phyloP scores from a whole-genome alignment of 2,113 vertebrate genomes.

The Thermophis baileyi region DNA sequence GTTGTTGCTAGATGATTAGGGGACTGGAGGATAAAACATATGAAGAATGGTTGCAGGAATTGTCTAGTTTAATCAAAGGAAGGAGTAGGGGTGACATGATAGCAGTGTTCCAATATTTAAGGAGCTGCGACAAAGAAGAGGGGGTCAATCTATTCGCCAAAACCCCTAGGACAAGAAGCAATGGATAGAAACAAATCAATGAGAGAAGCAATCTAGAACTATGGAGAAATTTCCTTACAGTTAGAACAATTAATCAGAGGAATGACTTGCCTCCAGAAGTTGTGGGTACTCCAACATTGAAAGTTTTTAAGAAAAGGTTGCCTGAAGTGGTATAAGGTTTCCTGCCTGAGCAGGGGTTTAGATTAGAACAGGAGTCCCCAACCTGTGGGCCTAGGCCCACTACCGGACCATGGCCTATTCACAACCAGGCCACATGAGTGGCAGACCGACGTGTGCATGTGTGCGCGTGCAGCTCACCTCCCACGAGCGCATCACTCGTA shows the following conservation, averaged over 20 bases:
- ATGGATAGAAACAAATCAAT: neutral
- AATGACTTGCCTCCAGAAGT: neutral
- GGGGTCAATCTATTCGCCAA: too few species aligned
- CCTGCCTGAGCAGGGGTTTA: neutral
- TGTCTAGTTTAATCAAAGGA: too few species aligned
- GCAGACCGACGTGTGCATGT: fast-evolving
- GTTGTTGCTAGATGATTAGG: neutral
- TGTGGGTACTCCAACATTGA: neutral
- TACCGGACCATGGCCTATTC: neutral
- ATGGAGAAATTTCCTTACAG: neutral
- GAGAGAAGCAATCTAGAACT: neutral
- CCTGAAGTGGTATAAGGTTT: neutral
- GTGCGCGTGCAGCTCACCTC: neutral
- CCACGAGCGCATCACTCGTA: too few species aligned
- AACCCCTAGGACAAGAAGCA: neutral
- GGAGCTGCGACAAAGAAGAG: too few species aligned
- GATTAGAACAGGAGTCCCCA: neutral
- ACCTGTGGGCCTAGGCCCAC: neutral
- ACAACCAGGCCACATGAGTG: neutral
- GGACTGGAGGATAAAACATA: too few species aligned
- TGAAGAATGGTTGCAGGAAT: too few species aligned
- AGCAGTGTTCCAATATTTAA: too few species aligned
- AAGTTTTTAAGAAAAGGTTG: neutral
- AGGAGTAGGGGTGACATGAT: too few species aligned
- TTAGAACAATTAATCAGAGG: neutral